Percentiles rank a stretch among this genome's conserved stretches.
These are phyloP conservation scores for Heterodera schachtii DNA, from an alignment of 1,140 invertebrate genomes.

Conservation along the genomic window DNA sequence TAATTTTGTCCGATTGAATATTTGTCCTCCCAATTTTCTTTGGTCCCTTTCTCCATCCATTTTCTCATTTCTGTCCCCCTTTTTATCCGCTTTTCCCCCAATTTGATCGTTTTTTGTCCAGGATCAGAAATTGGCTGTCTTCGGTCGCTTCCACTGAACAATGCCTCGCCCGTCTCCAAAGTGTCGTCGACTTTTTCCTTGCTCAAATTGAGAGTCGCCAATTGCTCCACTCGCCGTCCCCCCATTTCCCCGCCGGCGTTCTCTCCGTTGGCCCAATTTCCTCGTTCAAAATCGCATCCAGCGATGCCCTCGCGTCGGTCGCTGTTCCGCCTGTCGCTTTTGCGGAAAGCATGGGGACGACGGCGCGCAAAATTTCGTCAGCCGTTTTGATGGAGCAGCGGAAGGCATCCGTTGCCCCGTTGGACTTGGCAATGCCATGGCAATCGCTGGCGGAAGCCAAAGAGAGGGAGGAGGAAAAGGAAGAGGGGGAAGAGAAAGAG, in stretches of 20 bases:
- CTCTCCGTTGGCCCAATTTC: background rate
- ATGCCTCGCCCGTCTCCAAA: conserved; percentile 41
- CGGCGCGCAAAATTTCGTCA: conserved; percentile 21
- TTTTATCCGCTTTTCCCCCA: no score
- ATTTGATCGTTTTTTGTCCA: conserved; percentile 8
- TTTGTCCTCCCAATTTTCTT: no score
- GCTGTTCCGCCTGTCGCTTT: conserved; percentile 23
- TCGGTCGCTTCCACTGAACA: conserved; percentile 34
- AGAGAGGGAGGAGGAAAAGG: conserved; percentile 3
- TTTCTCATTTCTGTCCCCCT: no score
- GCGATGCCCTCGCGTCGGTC: background rate
- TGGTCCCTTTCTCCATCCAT: background rate
- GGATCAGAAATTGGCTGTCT: conserved; percentile 42
- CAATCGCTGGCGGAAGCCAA: background rate
- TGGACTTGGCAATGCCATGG: conserved; percentile 14
- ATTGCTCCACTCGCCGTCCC: conserved; percentile 27
- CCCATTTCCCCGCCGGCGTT: conserved; percentile 12
- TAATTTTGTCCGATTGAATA: no score
- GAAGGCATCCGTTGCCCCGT: background rate
- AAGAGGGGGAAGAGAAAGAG: background rate
- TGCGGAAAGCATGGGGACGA: background rate
- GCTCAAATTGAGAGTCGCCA: conserved; percentile 29
- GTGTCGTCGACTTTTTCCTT: conserved; percentile 49
- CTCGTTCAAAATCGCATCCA: conserved; percentile 1
- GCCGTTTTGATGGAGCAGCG: background rate